Evolutionary conservation across 2,797 vertebrate genomes (phyloP), one percentile per base, ranked within the genome.

Genomic region (Trachurus trachurus): DNA sequence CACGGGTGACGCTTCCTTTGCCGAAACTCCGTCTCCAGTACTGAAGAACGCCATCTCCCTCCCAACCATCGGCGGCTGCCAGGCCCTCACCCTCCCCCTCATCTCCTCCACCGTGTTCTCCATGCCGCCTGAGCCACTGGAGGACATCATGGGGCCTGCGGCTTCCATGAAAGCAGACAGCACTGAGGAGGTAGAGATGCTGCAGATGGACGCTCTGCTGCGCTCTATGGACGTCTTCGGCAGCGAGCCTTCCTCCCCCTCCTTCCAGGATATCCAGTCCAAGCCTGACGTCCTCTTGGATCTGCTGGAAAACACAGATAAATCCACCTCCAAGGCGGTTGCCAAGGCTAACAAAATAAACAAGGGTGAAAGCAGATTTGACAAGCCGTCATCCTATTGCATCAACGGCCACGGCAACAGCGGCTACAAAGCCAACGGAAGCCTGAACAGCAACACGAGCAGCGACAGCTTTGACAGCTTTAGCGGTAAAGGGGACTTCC

Each of bases 31-130:
- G n/a, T 99, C 98, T 11, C 98, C 98, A 0, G 98, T 99, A 68
- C 96, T 99, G 76, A 99, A 99, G 93, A 99, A 99, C 12, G 98
- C 98, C 72, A 99, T 99, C 91, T 99, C 98, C 0, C 97, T 99
- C 57, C 98, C 98, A 2, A 94, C 97, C 39, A 99, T 99, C 0
- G 98, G 98, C 1, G 97, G 97, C 49, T 97, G 96, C 85, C 98
- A 99, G 92, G 98, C 98, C 0, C 96, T 99, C 49, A 97, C 95
- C 0, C 84, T 99, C 70, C 98, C 98, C 13, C 85, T 97, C 63
- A 76, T 99, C 87, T 96, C 97, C 53, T 95, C 96, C 1, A 92
- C 96, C 21, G 96, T 96, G 11, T 97, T 98, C 89, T 94, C 94
- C 44, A 91, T 96, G 87, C 95, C 96, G 49, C 94, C 93, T 6